Conservation (phyloP, 1,140 invertebrate species). For the Drosophila setifemur region DNA sequence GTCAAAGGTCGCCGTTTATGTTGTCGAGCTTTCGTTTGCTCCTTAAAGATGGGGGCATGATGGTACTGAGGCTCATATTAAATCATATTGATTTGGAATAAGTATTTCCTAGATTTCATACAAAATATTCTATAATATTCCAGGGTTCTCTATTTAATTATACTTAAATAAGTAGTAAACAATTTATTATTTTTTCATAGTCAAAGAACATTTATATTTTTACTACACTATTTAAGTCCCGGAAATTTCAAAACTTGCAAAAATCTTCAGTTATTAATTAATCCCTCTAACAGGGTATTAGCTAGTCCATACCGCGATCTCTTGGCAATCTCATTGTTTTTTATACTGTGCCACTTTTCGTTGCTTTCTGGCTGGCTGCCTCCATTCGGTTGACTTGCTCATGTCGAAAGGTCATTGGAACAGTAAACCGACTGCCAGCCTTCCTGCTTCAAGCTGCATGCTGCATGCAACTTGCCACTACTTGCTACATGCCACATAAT, state of each 20-base stretch:
- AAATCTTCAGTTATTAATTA: too few relatives aligned
- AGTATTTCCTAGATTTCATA: too few relatives aligned
- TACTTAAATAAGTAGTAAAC: too few relatives aligned
- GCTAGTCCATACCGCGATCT: neutral
- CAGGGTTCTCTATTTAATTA: too few relatives aligned
- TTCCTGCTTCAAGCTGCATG: neutral
- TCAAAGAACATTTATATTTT: too few relatives aligned
- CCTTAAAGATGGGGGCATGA: slow-evolving; percentile 6
- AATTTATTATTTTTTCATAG: too few relatives aligned
- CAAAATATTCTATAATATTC: too few relatives aligned
- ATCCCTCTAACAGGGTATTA: slow-evolving; percentile 34
- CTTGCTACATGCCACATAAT: slow-evolving; percentile 25
- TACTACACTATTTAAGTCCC: too few relatives aligned
- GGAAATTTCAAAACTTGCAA: too few relatives aligned
- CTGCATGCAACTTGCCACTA: neutral
- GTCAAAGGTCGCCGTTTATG: slow-evolving; percentile 58
- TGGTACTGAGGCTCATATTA: neutral
- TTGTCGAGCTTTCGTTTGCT: slow-evolving; percentile 49
- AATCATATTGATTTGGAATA: too few relatives aligned
- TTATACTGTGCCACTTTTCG: slow-evolving; percentile 32
- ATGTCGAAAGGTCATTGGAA: slow-evolving; percentile 72
- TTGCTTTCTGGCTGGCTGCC: slow-evolving; percentile 46
- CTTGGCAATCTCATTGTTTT: slow-evolving; percentile 6
- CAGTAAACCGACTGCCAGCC: slow-evolving; percentile 30
- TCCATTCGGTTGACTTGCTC: slow-evolving; percentile 38